Base-by-base conservation (phyloP, 2,888 invertebrate genomes). In the Drosophila subquinaria region DNA sequence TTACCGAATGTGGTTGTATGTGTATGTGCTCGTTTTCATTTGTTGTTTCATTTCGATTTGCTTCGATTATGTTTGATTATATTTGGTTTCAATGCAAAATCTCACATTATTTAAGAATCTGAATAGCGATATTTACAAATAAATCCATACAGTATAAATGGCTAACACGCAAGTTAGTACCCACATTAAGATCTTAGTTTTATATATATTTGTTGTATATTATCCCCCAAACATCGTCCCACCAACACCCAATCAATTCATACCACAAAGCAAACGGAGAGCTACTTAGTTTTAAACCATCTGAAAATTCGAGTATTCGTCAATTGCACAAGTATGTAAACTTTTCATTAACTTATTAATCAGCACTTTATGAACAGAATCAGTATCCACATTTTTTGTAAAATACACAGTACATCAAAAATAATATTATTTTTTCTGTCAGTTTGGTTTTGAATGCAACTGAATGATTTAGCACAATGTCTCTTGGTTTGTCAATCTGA, bases 231-330 rank as follows among this genome's bases (percentile, higher is more conserved):
- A n/a, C 30, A 23, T 33, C 9, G 33, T 30, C 15, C 17, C 13
- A 17, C 17, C 35, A 27, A 59, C 55, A 23, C 35, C 9, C 55
- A 52, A 60, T 9, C 56, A 52, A 56, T 36, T 36, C 40, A 57
- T 27, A 48, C 36, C 62, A 62, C 77, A 66, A 73, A 73, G 74
- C 78, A 77, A 75, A 67, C 75, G 75, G 74, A 75, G 75, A 67
- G 75, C 75, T 78, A 75, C 51, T 78, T 75, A 75, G 75, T 73
- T 75, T 55, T 73, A 51, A 36, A 51, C 33, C 6, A 50, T 36
- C 43, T 40, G n/a, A 38, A 38, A 38, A 38, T 27, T 53, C 6
- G n/a, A 40, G 20, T 9, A 38, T 15, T 53, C 27, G 9, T n/a
- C 10, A n/a, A 38, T 52, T 52, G 20, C 52, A 52, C 17, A 50